phyloP scores from a whole-genome alignment of 2,888 invertebrate genomes.

The Colostygia pectinataria region DNA sequence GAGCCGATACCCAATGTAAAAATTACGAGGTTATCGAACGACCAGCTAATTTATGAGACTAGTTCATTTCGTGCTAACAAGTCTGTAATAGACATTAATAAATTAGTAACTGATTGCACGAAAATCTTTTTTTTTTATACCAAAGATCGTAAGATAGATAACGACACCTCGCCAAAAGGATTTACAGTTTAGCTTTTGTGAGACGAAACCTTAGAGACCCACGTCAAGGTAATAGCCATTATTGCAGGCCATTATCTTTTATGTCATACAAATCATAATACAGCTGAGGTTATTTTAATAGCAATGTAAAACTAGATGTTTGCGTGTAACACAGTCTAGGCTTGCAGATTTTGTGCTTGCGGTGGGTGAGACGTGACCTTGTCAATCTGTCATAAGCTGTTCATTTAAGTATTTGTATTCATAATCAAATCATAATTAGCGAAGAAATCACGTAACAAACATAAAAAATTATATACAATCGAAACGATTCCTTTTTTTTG shows the following conservation, averaged over 20 bases:
- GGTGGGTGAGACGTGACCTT: not conserved
- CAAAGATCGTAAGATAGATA: no score
- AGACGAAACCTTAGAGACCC: not conserved
- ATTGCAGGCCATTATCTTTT: not conserved
- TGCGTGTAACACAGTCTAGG: not conserved
- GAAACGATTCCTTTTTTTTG: no score
- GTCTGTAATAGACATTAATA: not conserved
- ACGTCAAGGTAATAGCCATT: not conserved
- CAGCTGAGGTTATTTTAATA: not conserved
- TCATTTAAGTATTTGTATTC: no score
- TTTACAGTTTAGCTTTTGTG: no score
- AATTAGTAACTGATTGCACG: not conserved
- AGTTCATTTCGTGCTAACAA: slow-evolving; percentile 5
- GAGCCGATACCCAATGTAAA: not conserved
- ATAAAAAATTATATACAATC: no score
- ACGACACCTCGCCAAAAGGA: no score
- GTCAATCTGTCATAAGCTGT: not conserved
- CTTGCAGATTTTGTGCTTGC: no score
- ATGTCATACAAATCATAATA: not conserved
- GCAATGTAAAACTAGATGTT: not conserved
- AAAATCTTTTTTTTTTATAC: no score
- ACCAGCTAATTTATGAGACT: not conserved
- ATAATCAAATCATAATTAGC: no score
- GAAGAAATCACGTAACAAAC: no score
- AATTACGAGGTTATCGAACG: slow-evolving; percentile 24